Base-by-base conservation (phyloP, 2,888 invertebrate genomes). In the Zelleria hepariella region DNA sequence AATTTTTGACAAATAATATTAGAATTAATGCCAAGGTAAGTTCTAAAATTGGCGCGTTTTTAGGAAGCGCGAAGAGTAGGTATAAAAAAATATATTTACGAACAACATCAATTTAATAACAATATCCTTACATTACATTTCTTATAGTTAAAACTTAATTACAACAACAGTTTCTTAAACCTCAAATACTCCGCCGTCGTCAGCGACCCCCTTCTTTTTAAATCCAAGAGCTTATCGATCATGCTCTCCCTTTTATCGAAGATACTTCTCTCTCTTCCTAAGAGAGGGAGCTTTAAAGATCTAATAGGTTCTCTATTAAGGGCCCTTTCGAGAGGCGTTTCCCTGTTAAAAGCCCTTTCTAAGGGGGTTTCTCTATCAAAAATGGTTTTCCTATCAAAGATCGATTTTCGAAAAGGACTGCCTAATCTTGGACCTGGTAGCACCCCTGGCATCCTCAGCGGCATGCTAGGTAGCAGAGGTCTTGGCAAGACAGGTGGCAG, bases 171-270 rank as follows among this genome's bases (percentile, higher is more conserved):
- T 60, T 73, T 80, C 60, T 71, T 78, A 62, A 81, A 77, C 51
- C 69, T 69, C 20, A 72, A 32, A 66, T 71, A 80, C 59, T 82
- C 78, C 1, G 69, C 62, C 1, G 71, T 66, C 0, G 78, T 74
- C 55, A 85, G 59, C 0, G 74, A 69, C 0, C 84, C 81, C 58
- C 67, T 71, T 18, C 61, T 73, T 59, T 70, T 79, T 47, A 85
- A 65, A 10, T 78, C 68, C 6, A 70, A 18, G 3, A 86, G 68
- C 59, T 73, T 80, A 49, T 42, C 32, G 4, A 42, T 42, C 32
- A 42, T 42, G 15, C 32, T 42, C 15, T 42, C 32, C 32, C 32
- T 10, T 15, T 42, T 42, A 42, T 42, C 32, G 15, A 42, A 42
- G 10, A 42, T 42, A 42, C 32, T 42, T 42, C 32, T 42, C 15